Conservation (phyloP, 2,113 vertebrate genomes). For the Sinocyclocheilus grahami region DNA sequence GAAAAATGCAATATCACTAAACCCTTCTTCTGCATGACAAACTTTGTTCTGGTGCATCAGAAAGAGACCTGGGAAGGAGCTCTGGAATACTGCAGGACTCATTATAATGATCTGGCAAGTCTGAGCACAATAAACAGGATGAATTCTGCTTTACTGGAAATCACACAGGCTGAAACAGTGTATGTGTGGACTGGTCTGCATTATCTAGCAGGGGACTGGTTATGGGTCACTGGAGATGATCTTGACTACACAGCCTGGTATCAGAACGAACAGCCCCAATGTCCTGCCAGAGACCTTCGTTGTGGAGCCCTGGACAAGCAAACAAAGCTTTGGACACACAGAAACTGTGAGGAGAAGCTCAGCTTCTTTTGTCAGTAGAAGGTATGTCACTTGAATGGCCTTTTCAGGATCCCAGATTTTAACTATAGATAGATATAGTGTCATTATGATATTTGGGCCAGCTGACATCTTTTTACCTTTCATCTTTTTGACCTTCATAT, state of each 20-base stretch:
- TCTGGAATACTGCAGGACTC: slow-evolving; percentile 25
- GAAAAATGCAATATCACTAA: background rate
- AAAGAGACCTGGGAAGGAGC: slow-evolving; percentile 24
- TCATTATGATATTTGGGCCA: background rate
- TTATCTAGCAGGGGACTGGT: slow-evolving; percentile 12
- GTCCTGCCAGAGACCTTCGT: background rate
- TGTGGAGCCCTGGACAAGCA: slow-evolving; percentile 24
- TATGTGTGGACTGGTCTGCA: slow-evolving; percentile 29
- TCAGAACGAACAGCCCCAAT: background rate
- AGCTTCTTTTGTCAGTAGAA: slow-evolving; percentile 25
- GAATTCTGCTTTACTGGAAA: background rate
- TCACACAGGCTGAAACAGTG: background rate
- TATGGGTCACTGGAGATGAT: slow-evolving; percentile 24
- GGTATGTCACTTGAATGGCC: background rate
- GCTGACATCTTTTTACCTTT: no score
- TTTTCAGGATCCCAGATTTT: background rate
- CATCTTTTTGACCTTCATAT: no score
- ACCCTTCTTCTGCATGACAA: background rate
- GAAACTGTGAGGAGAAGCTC: slow-evolving; percentile 31
- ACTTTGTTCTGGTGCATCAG: background rate
- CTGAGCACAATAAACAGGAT: background rate
- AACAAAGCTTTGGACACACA: background rate
- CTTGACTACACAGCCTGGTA: background rate
- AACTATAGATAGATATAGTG: background rate
- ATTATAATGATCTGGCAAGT: slow-evolving; percentile 8